Evolutionary conservation across 1,140 invertebrate genomes (phyloP), one percentile per base, ranked within the genome.

Genomic region (Venustaconcha ellipsiformis): DNA sequence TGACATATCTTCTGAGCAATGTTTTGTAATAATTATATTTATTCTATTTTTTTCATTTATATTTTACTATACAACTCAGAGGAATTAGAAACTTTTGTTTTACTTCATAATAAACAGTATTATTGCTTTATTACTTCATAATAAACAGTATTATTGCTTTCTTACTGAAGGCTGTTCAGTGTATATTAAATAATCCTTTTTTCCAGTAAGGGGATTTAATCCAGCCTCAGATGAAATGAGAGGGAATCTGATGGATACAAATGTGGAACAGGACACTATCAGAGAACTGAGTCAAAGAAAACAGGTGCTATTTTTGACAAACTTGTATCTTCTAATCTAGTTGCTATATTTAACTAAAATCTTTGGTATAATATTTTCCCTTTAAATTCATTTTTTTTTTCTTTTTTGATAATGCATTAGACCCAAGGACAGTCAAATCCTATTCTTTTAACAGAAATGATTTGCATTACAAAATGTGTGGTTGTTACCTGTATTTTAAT

Each of bases 241-340:
- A 66, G 89, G 79, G 6, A 86, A 85, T 72, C 73, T 92, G 76
- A 91, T 93, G 82, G 91, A 92, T 76, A 86, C 90, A n/a, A 92
- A 92, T 82, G 86, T 92, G 48, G 95, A 95, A 80, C 93, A 95
- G 80, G 94, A 96, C 82, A 92, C 93, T 0, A 93, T 97, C 60
- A 92, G 94, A 60, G 95, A 97, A 78, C 87, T 98, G 13, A 92
- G 95, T 70, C 92, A 94, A 23, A 93, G 93, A 81, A 97, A 96
- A 84, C 95, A 97, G 88, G 88, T 89, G 30, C 57, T 64, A 18
- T 57, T 48, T 48, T 48, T 48, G 6, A 48, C 37, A 48, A 6
- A 48, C 37, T 8, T 48, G 37, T 48, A 48, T 48, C 37, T 48
- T 48, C 37, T 48, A 48, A 6, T 0, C 37, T 11, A 48, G 37